These are phyloP conservation scores for Nycticryphes semicollaris DNA, from an alignment of 2,113 vertebrate genomes.

Conservation along the genomic window DNA sequence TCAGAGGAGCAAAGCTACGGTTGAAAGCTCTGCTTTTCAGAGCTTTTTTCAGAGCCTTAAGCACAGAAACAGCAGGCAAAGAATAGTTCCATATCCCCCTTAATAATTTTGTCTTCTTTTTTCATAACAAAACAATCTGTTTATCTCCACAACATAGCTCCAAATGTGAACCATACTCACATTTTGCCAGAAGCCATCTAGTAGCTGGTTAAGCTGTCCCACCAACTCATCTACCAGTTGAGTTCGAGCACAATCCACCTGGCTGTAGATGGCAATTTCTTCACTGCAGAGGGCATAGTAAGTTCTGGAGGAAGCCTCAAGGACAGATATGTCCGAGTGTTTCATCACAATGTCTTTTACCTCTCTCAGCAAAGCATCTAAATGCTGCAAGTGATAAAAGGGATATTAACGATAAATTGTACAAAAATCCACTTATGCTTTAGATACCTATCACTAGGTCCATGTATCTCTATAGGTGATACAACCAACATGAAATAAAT, in stretches of 20 bases:
- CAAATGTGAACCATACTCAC: slow-evolving; percentile 57
- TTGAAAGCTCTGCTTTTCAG: neutral
- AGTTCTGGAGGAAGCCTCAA: slow-evolving; percentile 82
- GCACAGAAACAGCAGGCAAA: neutral
- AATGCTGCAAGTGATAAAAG: slow-evolving; percentile 67
- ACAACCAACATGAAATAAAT: neutral
- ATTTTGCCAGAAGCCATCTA: slow-evolving; percentile 70
- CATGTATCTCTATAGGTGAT: neutral
- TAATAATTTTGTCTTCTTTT: neutral
- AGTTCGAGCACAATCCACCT: slow-evolving; percentile 67
- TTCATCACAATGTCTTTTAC: slow-evolving; percentile 73
- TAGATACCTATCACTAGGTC: neutral
- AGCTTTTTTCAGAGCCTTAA: no score
- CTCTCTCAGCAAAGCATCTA: slow-evolving; percentile 77
- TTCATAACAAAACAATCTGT: neutral
- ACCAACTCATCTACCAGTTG: slow-evolving; percentile 80
- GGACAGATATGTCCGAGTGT: slow-evolving; percentile 73
- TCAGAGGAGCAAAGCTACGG: neutral
- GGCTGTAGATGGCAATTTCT: slow-evolving; percentile 54
- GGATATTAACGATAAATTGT: neutral
- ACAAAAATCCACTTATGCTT: neutral
- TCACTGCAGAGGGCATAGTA: slow-evolving; percentile 77
- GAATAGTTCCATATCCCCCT: neutral
- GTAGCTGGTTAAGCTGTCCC: slow-evolving; percentile 68
- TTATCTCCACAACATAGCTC: neutral